Evolutionary conservation across 2,113 vertebrate species (phyloP).

Genomic region (Osmerus eperlanus): DNA sequence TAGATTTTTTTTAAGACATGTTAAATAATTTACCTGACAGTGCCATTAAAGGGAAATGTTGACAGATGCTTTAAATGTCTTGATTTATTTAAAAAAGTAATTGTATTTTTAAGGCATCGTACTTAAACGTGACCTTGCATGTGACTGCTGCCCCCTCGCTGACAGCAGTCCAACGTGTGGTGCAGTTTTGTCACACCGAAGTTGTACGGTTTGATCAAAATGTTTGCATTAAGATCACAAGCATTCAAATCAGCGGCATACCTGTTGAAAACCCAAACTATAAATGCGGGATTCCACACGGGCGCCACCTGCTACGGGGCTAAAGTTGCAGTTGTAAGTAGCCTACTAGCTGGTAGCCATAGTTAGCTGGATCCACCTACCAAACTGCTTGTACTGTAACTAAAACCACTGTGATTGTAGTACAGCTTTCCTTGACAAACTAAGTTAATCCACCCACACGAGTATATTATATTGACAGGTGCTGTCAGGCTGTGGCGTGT

Average conservation of each 20-base stretch:
- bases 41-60: no score
- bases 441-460: no score
- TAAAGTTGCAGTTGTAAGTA: conserved; percentile 56
- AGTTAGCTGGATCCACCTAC: no score
- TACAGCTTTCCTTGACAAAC: not conserved
- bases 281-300: conserved; percentile 27
- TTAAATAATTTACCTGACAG: not conserved
- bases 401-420: not conserved
- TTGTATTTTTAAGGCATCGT: not conserved
- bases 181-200: not conserved
- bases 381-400: no score
- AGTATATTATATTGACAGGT: conserved; percentile 64
- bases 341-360: no score
- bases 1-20: no score
- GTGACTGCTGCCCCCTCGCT: not conserved
- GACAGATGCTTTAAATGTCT: not conserved
- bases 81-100: not conserved
- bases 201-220: conserved; percentile 5
- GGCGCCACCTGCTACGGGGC: conserved; percentile 22
- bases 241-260: conserved; percentile 1
- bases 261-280: conserved; percentile 4
- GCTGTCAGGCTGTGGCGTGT: conserved; percentile 85
- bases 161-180: not conserved
- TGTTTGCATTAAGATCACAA: conserved; percentile 33
- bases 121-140: not conserved